Evolutionary conservation across 2,113 vertebrate species (phyloP), one percentile per base, ranked within the genome.

Genomic region (Microtus richardsoni): DNA sequence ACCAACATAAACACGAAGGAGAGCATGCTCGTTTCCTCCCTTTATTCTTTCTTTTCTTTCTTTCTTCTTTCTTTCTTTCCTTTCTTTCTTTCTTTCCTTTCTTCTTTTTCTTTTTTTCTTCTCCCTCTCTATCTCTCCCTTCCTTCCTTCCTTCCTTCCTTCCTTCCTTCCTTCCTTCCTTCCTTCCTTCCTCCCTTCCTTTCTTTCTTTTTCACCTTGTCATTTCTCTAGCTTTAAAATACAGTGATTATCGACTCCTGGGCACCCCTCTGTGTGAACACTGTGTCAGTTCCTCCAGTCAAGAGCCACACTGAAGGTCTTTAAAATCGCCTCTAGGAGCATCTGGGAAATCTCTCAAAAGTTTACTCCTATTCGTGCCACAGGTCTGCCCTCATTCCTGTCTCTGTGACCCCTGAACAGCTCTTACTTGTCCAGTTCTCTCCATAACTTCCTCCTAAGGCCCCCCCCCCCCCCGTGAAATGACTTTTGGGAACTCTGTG

Each of bases 241-340:
- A 22, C 2, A 62, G 24, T 17, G 5, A 16, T 94, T 28, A n/a
- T 19, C 14, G 2, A 64, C 33, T 33, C 28, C 79, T 74, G 60
- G 73, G 44, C 26, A 7, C 28, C 26, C 33, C 41, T 49, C 47
- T 49, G 47, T 49, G 47, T 49, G 47, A 49, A 39, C 7, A 26
- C 39, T 39, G 7, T 44, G 7, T 44, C 5, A 36, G 19, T 66
- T 5, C 54, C 21, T 47, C 28, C 5, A 21, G 17, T 41, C 39
- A 73, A 26, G 0, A 36, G 66, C 21, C 6, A 92, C 33, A 14
- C 14, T 5, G 1, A 7, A 9, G 78, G 49, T 22, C n/a, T 21
- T 33, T 7, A 26, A 49, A 0, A 0, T 0, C 1, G 7, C 58
- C 14, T 21, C 36, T n/a, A 30, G 0, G 12, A 3, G 8, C 3